Base-by-base conservation (phyloP, 2,113 vertebrate genomes). In the Mus pahari region DNA sequence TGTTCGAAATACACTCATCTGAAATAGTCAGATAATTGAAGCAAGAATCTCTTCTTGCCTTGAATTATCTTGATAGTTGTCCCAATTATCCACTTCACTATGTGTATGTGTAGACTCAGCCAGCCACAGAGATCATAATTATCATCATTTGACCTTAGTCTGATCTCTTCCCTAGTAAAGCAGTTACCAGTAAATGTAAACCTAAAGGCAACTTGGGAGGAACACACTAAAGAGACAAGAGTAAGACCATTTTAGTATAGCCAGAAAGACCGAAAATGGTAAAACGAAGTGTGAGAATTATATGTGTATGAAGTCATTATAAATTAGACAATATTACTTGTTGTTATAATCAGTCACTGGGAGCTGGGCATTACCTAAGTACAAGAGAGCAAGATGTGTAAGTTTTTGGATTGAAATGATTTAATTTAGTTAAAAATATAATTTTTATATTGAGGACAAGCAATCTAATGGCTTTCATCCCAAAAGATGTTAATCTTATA, bases 21-120 rank as follows among this genome's bases (percentile, higher is more conserved):
- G 86, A 89, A 97, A 97, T 91, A 96, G 93, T 19, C 94, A 94
- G 82, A 95, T 96, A 93, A 97, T 96, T 89, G 68, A 96, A 94
- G 82, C 62, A 86, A 96, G 77, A 96, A 66, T 86, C 28, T 28
- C 1, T 89, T 79, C 95, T 94, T 92, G 42, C 66, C 50, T 93
- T 94, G 77, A 96, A 91, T 96, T 95, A 96, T 95, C 82, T 92
- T 94, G 78, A 89, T 91, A 94, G 77, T 96, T 92, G 48, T 91
- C 68, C 96, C 91, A 97, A 95, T 97, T 97, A 96, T 93, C 71
- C 48, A 91, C 68, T 96, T 96, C 39, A 90, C 45, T 71, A 70
- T 89, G 60, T 93, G 73, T 91, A 60, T 95, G 68, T 93, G 74
- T 95, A 95, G 81, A 70, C 53, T 86, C 24, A 78, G 71, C 2